These are phyloP conservation scores for Scylla paramamosain DNA, from an alignment of 1,140 invertebrate species.

Conservation along the genomic window DNA sequence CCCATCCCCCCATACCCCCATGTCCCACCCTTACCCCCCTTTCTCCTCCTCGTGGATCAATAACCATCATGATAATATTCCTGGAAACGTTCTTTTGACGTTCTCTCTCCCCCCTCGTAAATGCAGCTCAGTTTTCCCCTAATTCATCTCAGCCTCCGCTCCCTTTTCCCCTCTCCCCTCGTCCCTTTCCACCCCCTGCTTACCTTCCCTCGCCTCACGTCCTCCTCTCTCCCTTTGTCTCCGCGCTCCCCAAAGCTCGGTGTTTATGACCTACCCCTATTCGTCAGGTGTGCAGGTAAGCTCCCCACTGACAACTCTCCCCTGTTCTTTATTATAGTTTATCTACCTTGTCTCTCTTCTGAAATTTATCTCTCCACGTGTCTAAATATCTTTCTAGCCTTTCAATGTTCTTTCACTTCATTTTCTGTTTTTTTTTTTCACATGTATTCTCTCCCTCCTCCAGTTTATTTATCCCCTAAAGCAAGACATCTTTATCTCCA, in stretches of 20 bases:
- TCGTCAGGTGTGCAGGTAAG: no score
- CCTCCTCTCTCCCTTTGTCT: no score
- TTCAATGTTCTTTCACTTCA: no score
- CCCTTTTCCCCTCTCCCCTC: neutral
- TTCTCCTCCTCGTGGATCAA: neutral
- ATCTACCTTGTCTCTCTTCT: neutral
- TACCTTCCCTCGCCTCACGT: neutral
- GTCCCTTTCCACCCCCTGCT: neutral
- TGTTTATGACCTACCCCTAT: no score
- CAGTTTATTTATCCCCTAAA: no score
- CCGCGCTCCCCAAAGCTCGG: no score
- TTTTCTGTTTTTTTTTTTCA: neutral
- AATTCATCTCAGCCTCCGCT: neutral
- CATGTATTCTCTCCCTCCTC: neutral
- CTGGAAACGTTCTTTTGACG: constrained; percentile 13
- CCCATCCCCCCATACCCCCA: neutral
- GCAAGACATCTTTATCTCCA: no score
- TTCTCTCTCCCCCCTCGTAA: neutral
- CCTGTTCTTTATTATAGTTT: neutral
- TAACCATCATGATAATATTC: constrained; percentile 24
- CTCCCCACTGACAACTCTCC: no score
- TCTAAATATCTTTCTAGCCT: no score
- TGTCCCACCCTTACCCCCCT: neutral
- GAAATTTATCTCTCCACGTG: neutral
- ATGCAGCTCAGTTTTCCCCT: constrained; percentile 8